Percentiles rank a stretch among this genome's conserved stretches.
Evolutionary conservation across 1,140 invertebrate genomes (phyloP).

Genomic region (Mya arenaria): DNA sequence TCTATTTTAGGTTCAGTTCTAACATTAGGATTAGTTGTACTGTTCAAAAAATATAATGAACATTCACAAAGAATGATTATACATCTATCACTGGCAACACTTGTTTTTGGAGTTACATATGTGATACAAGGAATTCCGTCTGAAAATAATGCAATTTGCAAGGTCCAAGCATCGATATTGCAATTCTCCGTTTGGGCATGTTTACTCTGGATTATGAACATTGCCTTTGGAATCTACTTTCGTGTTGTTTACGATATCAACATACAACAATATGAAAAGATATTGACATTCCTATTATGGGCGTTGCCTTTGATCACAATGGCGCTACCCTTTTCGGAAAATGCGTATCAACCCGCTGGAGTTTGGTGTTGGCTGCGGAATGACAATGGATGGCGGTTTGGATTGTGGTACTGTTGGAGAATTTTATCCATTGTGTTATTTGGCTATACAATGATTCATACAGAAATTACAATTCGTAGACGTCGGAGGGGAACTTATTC

Average conservation of each 20-base stretch:
- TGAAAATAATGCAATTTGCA: neutral
- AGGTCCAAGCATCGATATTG: neutral
- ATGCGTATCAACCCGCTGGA: slow-evolving; percentile 10
- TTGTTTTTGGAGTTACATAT: neutral
- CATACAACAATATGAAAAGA: neutral
- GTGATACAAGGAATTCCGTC: neutral
- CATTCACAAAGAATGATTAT: slow-evolving; percentile 32
- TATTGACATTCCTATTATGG: neutral
- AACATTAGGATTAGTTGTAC: neutral
- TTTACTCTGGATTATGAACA: slow-evolving; percentile 5
- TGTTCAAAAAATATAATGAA: slow-evolving; percentile 13
- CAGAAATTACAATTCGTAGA: too few relatives aligned
- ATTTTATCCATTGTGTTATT: slow-evolving; percentile 1
- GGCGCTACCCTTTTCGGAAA: neutral
- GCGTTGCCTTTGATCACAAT: neutral
- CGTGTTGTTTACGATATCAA: neutral
- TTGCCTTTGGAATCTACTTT: neutral
- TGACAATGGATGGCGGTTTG: neutral
- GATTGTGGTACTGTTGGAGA: slow-evolving; percentile 19
- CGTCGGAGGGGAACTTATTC: too few relatives aligned
- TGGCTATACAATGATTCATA: neutral
- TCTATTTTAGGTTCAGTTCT: neutral
- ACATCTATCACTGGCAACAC: neutral
- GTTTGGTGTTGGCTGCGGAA: slow-evolving; percentile 20
- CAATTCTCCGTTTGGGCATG: slow-evolving; percentile 6